Conservation (phyloP, 2,888 invertebrate species). For the Myopa testacea region DNA sequence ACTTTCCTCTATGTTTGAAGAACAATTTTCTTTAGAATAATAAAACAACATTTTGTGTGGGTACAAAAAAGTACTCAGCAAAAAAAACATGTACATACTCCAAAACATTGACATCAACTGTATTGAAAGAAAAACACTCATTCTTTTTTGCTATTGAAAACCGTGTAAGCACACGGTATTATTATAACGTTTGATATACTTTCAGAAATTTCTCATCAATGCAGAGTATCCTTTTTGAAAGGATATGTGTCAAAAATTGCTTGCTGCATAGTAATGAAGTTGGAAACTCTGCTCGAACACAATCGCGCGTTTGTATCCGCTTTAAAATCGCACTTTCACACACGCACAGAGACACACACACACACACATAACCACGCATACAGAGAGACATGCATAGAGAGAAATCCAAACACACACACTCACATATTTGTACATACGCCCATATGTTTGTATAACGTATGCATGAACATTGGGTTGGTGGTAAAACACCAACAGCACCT, state of each 20-base stretch:
- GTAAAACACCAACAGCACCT: background rate
- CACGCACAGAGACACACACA: background rate
- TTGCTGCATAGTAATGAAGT: slow-evolving; percentile 44
- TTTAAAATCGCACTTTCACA: background rate
- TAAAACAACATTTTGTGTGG: no score
- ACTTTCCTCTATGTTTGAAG: no score
- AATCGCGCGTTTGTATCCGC: slow-evolving; percentile 8
- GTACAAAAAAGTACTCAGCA: background rate
- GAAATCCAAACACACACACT: background rate
- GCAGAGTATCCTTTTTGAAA: slow-evolving; percentile 32
- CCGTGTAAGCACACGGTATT: background rate
- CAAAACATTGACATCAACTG: background rate
- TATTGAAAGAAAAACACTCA: background rate
- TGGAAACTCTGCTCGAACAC: slow-evolving; percentile 16
- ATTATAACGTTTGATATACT: background rate
- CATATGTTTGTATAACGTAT: background rate
- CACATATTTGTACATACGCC: background rate
- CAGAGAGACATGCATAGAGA: no score
- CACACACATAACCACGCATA: background rate
- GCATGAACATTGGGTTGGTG: background rate
- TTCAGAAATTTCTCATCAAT: slow-evolving; percentile 36
- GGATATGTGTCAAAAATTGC: slow-evolving; percentile 47
- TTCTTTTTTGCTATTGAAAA: background rate
- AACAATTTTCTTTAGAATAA: no score
- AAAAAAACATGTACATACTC: no score